A percentile compares a stretch with the other conserved stretches of the same genome.
These are phyloP conservation scores for Epizoanthus rinbou DNA, from an alignment of 92 coral and sea anemone species.

Conservation along the genomic window DNA sequence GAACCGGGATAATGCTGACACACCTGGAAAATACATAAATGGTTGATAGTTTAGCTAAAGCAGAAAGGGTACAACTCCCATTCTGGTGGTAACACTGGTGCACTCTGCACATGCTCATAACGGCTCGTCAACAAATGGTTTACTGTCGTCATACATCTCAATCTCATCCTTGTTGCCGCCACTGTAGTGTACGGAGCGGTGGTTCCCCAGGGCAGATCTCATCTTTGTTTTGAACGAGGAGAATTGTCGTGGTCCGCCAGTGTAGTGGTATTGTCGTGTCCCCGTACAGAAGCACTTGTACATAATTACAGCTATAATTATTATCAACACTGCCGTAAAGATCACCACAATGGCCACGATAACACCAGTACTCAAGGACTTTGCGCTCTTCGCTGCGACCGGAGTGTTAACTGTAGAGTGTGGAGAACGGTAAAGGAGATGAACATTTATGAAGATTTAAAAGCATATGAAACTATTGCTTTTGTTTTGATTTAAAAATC, in stretches of 20 bases:
- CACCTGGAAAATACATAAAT: no score
- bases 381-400: constrained; percentile 9
- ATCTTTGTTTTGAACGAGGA: constrained; percentile 48
- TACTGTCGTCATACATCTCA: constrained; percentile 62
- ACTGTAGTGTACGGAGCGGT: constrained; percentile 34
- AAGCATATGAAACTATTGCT: background rate
- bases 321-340: constrained; percentile 45
- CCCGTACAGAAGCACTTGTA: constrained; percentile 61
- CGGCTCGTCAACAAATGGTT: constrained; percentile 73
- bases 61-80: no score
- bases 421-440: background rate
- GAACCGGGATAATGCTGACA: no score
- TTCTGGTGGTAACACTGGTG: no score
- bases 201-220: constrained; percentile 50
- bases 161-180: constrained; percentile 42
- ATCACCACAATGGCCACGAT: constrained; percentile 66
- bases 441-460: background rate
- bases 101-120: background rate
- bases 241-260: constrained; percentile 56
- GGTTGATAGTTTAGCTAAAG: no score
- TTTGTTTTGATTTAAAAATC: no score
- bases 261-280: constrained; percentile 50
- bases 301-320: constrained; percentile 57
- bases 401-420: constrained; percentile 25
- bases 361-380: constrained; percentile 59